Base-by-base conservation (phyloP, 2,888 invertebrate species). In the Tipula unca region DNA sequence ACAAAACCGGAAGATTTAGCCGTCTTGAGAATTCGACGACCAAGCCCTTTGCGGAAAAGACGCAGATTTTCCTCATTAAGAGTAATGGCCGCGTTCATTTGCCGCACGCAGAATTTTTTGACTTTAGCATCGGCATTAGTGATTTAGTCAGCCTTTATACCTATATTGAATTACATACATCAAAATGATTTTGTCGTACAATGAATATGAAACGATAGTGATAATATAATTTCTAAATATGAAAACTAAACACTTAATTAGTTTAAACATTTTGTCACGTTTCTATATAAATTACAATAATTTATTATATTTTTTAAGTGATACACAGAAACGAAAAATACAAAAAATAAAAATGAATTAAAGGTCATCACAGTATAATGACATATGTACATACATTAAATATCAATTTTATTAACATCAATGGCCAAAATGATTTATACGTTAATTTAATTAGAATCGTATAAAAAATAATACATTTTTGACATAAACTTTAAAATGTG, bases 191-290 rank as follows among this genome's bases (percentile, higher is more conserved):
- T 32, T 32, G 32, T 6, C 3, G 6, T 17, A 54, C 4, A 54
- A 17, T 6, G 5, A 32, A 54, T 17, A 54, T 54, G 17, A 54
- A 54, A 54, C 69, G 69, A 69, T 69, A 25, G 69, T 69, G 69
- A 20, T 69, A 69, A 69, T n/a, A n/a, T n/a, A n/a, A n/a, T 69
- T 2, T 69, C 13, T 69, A 69, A 69, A 69, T 48, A 69, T 69
- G 25, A 25, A 69, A 69, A 69, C 69, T 69, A 25, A 69, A 25
- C 69, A 69, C 69, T 69, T 69, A 69, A 69, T 69, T 69, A 69
- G 69, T 69, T 69, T 69, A 69, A 69, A 69, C 69, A 69, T 69
- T 25, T 69, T 69, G 69, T 69, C 69, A 69, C 69, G 69, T 69
- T 69, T 69, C 25, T 69, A 69, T 25, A 69, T 69, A 10, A n/a